Percentiles rank a stretch among this genome's conserved stretches.
These are phyloP conservation scores for Hozukius guyotensis DNA, from an alignment of 2,797 vertebrate genomes.

Conservation along the genomic window DNA sequence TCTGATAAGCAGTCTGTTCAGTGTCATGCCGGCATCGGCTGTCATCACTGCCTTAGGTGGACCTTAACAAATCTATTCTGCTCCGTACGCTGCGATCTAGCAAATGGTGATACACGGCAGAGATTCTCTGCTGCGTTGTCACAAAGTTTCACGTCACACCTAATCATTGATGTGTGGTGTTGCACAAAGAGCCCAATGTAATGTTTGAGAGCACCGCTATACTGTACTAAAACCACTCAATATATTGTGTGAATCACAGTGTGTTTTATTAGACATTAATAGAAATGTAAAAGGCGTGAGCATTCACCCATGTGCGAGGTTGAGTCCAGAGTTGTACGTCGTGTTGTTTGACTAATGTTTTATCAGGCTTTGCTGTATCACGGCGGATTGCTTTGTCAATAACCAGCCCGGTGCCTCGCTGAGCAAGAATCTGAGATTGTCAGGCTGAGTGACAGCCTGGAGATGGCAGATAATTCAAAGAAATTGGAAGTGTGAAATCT, in stretches of 20 bases:
- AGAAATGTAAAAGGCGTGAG: background rate
- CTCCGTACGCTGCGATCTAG: conserved; percentile 24
- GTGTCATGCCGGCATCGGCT: conserved; percentile 70
- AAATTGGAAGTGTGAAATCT: conserved; percentile 99
- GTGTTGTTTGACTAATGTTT: conserved; percentile 88
- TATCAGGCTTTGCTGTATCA: conserved; percentile 92
- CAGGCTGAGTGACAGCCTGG: conserved; percentile 91
- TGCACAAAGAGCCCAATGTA: background rate
- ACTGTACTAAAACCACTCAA: background rate
- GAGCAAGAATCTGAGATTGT: conserved; percentile 92
- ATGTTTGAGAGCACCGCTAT: background rate
- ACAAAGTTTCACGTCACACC: conserved; percentile 33
- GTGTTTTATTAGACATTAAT: background rate
- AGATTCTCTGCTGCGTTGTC: conserved; percentile 6
- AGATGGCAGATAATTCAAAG: conserved; percentile 99
- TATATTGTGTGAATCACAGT: background rate
- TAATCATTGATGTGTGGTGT: background rate
- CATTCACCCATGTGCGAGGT: conserved; percentile 6
- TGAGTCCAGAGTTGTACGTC: conserved; percentile 52
- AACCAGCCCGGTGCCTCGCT: conserved; percentile 86
- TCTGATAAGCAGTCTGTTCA: conserved; percentile 73
- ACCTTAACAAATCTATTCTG: conserved; percentile 63
- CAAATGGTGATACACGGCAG: conserved; percentile 17
- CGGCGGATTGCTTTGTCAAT: conserved; percentile 97
- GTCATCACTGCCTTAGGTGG: conserved; percentile 60